phyloP scores from a whole-genome alignment of 2,797 vertebrate species.

The Helicolenus hilgendorfi region DNA sequence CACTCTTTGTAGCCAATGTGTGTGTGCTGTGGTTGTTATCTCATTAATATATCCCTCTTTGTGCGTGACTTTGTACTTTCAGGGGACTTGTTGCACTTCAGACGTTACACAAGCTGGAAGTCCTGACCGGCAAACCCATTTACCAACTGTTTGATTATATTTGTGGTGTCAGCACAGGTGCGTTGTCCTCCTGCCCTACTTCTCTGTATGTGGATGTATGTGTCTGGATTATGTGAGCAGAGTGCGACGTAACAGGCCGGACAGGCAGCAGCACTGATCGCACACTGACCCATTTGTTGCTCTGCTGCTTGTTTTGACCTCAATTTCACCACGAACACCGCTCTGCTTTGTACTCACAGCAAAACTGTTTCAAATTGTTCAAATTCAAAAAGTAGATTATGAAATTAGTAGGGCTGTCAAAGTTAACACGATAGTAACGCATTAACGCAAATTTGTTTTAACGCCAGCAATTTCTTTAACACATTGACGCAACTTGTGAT shows the following conservation, averaged over 20 bases:
- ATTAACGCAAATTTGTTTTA: too few relatives aligned
- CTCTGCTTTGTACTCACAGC: not conserved
- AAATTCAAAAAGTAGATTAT: not conserved
- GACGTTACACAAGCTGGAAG: constrained; percentile 94
- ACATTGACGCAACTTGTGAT: too few relatives aligned
- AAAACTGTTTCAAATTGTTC: not conserved
- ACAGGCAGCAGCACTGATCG: constrained; percentile 32
- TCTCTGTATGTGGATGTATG: constrained; percentile 37
- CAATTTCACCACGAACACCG: constrained; percentile 1
- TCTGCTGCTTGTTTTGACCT: constrained; percentile 54
- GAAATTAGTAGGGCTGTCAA: too few relatives aligned
- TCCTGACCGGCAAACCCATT: constrained; percentile 94
- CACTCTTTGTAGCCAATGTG: not conserved
- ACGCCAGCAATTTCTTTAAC: too few relatives aligned
- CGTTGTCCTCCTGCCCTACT: constrained; percentile 42
- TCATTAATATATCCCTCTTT: not conserved
- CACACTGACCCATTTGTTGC: constrained; percentile 64
- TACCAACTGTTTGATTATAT: constrained; percentile 98
- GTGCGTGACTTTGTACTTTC: constrained; percentile 59
- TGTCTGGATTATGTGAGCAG: constrained; percentile 56
- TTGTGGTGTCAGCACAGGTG: constrained; percentile 99
- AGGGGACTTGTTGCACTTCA: constrained; percentile 97
- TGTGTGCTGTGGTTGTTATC: not conserved
- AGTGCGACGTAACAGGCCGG: not conserved
- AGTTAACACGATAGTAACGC: too few relatives aligned